Conservation (phyloP, 2,888 invertebrate genomes). For the Carabus problematicus region DNA sequence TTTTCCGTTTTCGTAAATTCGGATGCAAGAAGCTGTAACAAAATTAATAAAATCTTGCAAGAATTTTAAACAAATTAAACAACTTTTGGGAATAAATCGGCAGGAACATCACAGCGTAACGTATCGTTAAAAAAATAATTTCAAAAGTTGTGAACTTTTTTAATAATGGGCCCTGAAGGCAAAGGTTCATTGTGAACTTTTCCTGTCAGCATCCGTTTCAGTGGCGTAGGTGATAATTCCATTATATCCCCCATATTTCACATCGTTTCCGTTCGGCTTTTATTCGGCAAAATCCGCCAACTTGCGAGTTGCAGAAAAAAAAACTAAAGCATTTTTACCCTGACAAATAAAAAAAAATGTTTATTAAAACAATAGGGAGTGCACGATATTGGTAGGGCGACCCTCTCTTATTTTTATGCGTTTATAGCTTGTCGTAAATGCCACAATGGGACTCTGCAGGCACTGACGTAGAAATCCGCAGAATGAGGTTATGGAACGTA, state of each 20-base stretch:
- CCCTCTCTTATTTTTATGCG: conserved; percentile 32
- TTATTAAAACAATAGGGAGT: conserved; percentile 32
- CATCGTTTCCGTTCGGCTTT: conserved; percentile 25
- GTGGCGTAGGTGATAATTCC: conserved; percentile 26
- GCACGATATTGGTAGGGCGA: conserved; percentile 9
- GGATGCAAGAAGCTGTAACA: neutral
- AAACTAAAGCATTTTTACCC: neutral
- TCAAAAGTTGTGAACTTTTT: conserved; percentile 27
- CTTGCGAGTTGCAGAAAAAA: neutral
- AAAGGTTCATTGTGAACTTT: conserved; percentile 18
- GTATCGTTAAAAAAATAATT: conserved; percentile 31
- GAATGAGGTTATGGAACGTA: too few relatives aligned
- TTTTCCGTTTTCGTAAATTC: neutral
- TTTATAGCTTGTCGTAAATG: conserved; percentile 33
- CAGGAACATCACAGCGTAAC: conserved; percentile 3
- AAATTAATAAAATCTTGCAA: neutral
- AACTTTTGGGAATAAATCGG: neutral
- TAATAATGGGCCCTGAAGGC: conserved; percentile 23
- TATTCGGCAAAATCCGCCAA: conserved; percentile 1
- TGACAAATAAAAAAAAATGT: conserved; percentile 28
- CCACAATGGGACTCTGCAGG: neutral
- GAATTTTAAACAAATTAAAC: conserved; percentile 21
- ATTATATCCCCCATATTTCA: neutral
- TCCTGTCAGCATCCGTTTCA: conserved; percentile 17
- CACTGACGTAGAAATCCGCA: too few relatives aligned